These are phyloP conservation scores for Bellardia bayeri DNA, from an alignment of 2,888 invertebrate species.

Conservation along the genomic window DNA sequence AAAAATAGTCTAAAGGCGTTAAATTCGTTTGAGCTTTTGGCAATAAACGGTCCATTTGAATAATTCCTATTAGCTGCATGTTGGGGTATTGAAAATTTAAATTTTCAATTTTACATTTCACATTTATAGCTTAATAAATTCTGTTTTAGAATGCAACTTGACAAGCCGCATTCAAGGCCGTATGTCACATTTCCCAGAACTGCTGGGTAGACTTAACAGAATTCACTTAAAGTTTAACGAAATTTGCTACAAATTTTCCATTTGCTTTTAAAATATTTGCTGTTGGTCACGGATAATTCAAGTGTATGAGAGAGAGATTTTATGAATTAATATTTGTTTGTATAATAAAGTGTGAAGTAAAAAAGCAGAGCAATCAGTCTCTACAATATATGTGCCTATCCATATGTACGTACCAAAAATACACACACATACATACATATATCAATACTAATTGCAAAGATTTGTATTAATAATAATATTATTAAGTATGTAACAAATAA, in stretches of 20 bases:
- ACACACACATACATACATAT: background rate
- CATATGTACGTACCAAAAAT: background rate
- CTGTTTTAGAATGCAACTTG: no score
- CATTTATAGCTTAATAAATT: no score
- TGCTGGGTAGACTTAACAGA: background rate
- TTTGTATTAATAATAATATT: conserved; percentile 1
- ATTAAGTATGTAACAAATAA: background rate
- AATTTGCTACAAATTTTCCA: conserved; percentile 34
- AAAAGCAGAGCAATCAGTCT: conserved; percentile 11
- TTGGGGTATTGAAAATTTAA: no score
- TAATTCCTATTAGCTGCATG: no score
- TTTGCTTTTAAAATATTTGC: conserved; percentile 36
- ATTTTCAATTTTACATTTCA: no score
- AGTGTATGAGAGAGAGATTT: background rate
- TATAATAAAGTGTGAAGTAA: conserved; percentile 12
- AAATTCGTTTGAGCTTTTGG: no score
- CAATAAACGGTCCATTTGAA: no score
- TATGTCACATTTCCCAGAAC: no score
- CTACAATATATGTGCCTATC: background rate
- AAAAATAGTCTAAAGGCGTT: no score
- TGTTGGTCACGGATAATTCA: conserved; percentile 31
- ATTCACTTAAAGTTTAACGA: background rate
- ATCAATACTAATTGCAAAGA: background rate
- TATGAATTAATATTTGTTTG: background rate
- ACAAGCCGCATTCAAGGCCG: no score